Base-by-base conservation (phyloP, 1,140 invertebrate genomes). In the Cyrtorhinus lividipennis region DNA sequence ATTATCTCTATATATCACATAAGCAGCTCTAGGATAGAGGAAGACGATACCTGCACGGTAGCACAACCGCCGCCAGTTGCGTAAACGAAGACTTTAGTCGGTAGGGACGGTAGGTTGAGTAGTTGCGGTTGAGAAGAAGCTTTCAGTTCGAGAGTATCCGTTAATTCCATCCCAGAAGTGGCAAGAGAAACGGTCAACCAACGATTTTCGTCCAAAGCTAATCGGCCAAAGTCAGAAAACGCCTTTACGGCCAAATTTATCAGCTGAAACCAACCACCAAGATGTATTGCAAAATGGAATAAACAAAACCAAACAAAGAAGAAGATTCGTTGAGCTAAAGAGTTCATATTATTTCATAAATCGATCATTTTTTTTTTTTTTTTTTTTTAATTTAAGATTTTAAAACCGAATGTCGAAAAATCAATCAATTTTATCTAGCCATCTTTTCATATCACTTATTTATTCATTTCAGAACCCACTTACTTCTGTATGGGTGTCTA, bases 51-150 rank as follows among this genome's bases (percentile, higher is more conserved):
- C 74, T 81, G 80, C 2, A 82, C 78, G 46, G 81, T 83, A 38
- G 80, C 81, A 69, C 81, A 83, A 0, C 81, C 81, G 24, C 80
- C 81, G 24, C 81, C 81, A 12, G 81, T 83, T 15, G 81, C 81
- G 64, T 83, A 83, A 10, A 82, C 79, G 66, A 83, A 82, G 0
- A 83, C 81, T 73, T 82, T 82, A 5, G 81, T 82, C 0, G 80
- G 81, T 26, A 82, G 68, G 3, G 79, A 80, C 1, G 81, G 81
- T 12, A 82, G 69, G 65, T 80, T 78, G 10, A 82, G 71, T 0
- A 73, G 72, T 45, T 80, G 73, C 0, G 77, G 71, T n/a, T 75
- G 73, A 59, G 77, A 76, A 23, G 74, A 72, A 0, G 79, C 75
- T 64, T 77, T 74, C 1, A 83, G 70, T 67, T 81, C 79, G 13